A percentile compares a stretch with the other conserved stretches of the same genome.
These are phyloP conservation scores for Caenorhabditis zanzibari DNA, from an alignment of 2,888 invertebrate genomes.

Conservation along the genomic window DNA sequence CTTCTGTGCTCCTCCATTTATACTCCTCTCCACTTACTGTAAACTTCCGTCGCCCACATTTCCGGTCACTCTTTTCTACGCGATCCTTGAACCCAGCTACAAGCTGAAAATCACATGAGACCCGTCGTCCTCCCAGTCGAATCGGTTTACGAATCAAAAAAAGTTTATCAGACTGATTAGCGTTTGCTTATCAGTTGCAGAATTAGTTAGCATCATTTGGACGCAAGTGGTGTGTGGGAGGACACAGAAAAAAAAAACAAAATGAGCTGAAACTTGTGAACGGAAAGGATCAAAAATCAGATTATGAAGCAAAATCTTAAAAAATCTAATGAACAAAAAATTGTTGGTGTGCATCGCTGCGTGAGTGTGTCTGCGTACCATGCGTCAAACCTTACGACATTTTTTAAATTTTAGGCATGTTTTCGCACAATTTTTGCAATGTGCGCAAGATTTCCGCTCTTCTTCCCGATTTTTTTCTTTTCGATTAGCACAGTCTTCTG, in stretches of 20 bases:
- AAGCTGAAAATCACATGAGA: conserved; percentile 32
- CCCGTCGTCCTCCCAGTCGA: background rate
- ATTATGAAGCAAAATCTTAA: background rate
- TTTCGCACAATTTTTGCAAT: too few relatives aligned
- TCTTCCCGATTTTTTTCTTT: too few relatives aligned
- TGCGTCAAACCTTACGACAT: too few relatives aligned
- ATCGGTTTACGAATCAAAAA: conserved; percentile 32
- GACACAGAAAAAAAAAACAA: conserved; percentile 10
- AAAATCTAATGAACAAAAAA: too few relatives aligned
- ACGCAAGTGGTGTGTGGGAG: conserved; percentile 24
- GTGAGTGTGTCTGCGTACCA: too few relatives aligned
- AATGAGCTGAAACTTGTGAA: background rate
- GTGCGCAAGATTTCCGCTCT: too few relatives aligned
- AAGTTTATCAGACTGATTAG: conserved; percentile 21
- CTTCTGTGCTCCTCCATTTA: too few relatives aligned
- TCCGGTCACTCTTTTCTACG: conserved; percentile 4
- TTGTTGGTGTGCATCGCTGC: too few relatives aligned
- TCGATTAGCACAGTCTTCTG: too few relatives aligned
- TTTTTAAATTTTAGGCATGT: too few relatives aligned
- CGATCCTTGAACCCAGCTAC: conserved; percentile 8
- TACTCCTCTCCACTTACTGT: too few relatives aligned
- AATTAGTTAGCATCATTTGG: background rate
- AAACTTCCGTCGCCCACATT: background rate
- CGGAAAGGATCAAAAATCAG: background rate
- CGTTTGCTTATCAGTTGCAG: conserved; percentile 28